Evolutionary conservation across 1,140 invertebrate species (phyloP).

Genomic region (Cydia pomonella): DNA sequence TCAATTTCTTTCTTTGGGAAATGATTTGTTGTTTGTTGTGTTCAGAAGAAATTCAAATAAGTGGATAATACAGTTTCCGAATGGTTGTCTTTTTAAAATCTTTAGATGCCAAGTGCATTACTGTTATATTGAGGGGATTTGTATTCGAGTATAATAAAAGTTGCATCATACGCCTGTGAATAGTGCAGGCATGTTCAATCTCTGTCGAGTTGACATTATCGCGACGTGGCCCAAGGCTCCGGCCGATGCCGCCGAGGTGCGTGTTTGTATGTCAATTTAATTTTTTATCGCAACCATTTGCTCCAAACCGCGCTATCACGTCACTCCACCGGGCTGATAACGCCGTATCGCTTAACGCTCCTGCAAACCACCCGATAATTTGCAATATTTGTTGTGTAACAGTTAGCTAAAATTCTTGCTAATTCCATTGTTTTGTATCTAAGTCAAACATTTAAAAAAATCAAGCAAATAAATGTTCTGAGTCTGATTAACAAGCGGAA

Average conservation of each 20-base stretch:
- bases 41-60: slow-evolving; percentile 36
- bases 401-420: slow-evolving; percentile 11
- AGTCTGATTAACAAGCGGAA: too few relatives aligned
- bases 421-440: too few relatives aligned
- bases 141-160: not conserved
- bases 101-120: not conserved
- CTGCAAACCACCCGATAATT: slow-evolving; percentile 49
- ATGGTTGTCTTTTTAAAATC: slow-evolving; percentile 8
- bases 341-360: slow-evolving; percentile 54
- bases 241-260: slow-evolving; percentile 52
- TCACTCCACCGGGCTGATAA: slow-evolving; percentile 62
- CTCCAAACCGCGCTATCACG: slow-evolving; percentile 65
- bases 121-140: not conserved
- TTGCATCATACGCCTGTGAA: not conserved
- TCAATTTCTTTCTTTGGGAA: slow-evolving; percentile 50
- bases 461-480: too few relatives aligned
- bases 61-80: slow-evolving; percentile 34
- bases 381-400: slow-evolving; percentile 36
- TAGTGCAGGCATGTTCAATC: slow-evolving; percentile 11
- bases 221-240: slow-evolving; percentile 42
- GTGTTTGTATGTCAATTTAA: slow-evolving; percentile 60
- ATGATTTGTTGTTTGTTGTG: slow-evolving; percentile 43
- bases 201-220: slow-evolving; percentile 41
- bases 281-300: slow-evolving; percentile 63
- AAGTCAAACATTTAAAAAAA: too few relatives aligned